Evolutionary conservation across 2,113 vertebrate species (phyloP).

Genomic region (Odocoileus virginianus): DNA sequence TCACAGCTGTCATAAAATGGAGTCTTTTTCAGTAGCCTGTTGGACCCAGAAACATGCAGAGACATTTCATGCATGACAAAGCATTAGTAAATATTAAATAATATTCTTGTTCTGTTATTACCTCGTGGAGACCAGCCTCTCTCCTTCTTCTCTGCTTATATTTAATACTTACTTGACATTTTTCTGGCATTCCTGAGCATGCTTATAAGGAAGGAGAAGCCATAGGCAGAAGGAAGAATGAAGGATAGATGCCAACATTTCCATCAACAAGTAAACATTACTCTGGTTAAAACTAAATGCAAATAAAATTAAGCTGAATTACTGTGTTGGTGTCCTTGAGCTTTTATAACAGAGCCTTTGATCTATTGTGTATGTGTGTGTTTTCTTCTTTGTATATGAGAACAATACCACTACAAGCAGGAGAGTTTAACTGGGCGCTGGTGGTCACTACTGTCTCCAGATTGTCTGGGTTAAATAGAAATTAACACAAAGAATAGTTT

Average conservation of each 20-base stretch:
- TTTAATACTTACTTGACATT: neutral
- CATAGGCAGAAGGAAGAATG: neutral
- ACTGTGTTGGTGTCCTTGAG: neutral
- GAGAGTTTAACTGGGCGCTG: neutral
- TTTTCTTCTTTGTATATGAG: neutral
- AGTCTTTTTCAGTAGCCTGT: neutral
- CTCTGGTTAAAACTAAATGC: neutral
- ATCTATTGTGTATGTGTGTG: neutral
- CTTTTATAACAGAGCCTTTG: neutral
- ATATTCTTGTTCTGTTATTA: constrained; percentile 25
- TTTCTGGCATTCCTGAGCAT: constrained; percentile 6
- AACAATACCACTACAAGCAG: neutral
- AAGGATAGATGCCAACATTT: neutral
- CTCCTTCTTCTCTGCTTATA: neutral
- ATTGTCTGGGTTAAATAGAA: neutral
- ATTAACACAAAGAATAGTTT: neutral
- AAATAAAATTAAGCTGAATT: neutral
- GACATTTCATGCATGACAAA: constrained; percentile 35
- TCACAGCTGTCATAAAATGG: constrained; percentile 33
- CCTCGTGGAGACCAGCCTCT: neutral
- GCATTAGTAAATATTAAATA: constrained; percentile 43
- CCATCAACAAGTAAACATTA: neutral
- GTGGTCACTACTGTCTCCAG: neutral
- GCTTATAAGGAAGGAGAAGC: neutral
- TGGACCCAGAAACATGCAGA: constrained; percentile 21